Evolutionary conservation across 2,888 invertebrate species (phyloP).

Genomic region (Agrotis clavis): DNA sequence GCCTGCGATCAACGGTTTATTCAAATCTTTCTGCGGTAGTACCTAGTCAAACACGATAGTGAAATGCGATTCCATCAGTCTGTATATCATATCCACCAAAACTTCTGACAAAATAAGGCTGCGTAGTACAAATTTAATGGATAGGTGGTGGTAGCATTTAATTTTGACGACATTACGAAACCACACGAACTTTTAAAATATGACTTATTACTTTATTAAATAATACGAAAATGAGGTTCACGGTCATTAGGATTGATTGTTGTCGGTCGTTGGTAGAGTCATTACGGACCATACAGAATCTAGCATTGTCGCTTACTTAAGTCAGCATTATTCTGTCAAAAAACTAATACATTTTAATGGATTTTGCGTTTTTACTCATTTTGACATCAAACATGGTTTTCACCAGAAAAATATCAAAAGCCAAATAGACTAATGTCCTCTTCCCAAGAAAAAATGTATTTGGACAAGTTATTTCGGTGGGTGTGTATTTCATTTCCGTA

Average conservation of each 20-base stretch:
- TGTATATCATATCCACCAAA: conserved; percentile 9
- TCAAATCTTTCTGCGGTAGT: conserved; percentile 11
- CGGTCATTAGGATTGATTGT: conserved; percentile 67
- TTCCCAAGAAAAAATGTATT: neutral
- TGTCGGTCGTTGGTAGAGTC: conserved; percentile 63
- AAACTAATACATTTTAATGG: conserved; percentile 32
- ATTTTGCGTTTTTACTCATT: conserved; percentile 31
- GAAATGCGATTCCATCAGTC: conserved; percentile 7
- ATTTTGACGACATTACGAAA: neutral
- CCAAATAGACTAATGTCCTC: neutral
- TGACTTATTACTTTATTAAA: conserved; percentile 50
- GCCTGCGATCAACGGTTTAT: conserved; percentile 10
- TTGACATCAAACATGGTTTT: conserved; percentile 11
- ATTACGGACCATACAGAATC: conserved; percentile 62
- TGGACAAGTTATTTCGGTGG: neutral
- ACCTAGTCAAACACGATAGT: conserved; percentile 1
- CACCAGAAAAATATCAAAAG: neutral
- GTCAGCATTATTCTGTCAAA: conserved; percentile 38
- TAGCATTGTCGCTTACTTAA: conserved; percentile 45
- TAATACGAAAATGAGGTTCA: conserved; percentile 72
- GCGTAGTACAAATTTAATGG: conserved; percentile 13
- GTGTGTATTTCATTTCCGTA: neutral
- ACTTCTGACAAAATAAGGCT: conserved; percentile 8
- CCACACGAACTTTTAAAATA: conserved; percentile 19
- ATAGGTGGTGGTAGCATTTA: conserved; percentile 13